Evolutionary conservation across 1,140 invertebrate species (phyloP).

Genomic region (Chrysomallon squamiferum): DNA sequence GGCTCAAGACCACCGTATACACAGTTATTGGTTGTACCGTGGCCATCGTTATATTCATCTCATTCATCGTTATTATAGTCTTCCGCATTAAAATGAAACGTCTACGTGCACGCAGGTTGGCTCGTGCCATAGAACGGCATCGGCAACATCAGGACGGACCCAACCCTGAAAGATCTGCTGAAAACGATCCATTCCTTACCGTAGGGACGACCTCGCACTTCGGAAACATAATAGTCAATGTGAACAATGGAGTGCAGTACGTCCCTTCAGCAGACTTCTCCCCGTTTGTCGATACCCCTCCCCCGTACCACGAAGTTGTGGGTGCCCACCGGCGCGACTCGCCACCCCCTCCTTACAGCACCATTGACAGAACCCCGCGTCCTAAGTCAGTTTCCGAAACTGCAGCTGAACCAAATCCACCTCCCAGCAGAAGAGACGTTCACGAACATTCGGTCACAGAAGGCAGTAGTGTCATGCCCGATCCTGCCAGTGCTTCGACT

Average conservation of each 20-base stretch:
- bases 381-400: conserved; percentile 6
- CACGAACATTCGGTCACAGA: neutral
- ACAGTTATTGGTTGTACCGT: conserved; percentile 55
- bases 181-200: conserved; percentile 50
- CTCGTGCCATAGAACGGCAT: conserved; percentile 18
- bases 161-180: conserved; percentile 14
- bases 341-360: conserved; percentile 54
- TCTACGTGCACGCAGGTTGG: conserved; percentile 25
- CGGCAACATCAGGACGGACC: conserved; percentile 8
- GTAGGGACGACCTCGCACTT: conserved; percentile 31
- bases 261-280: conserved; percentile 39
- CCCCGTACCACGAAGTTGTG: conserved; percentile 51
- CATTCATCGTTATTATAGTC: conserved; percentile 52
- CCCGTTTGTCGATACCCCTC: conserved; percentile 37
- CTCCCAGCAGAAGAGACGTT: neutral
- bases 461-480: conserved; percentile 3
- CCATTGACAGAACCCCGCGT: conserved; percentile 45
- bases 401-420: neutral
- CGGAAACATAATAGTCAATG: conserved; percentile 56
- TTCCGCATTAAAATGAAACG: conserved; percentile 54
- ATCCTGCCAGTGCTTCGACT: conserved; percentile 9
- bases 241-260: conserved; percentile 56
- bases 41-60: conserved; percentile 52
- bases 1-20: conserved; percentile 55
- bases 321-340: conserved; percentile 18